phyloP scores from a whole-genome alignment of 2,888 invertebrate genomes.

The Tenthredo distinguenda region DNA sequence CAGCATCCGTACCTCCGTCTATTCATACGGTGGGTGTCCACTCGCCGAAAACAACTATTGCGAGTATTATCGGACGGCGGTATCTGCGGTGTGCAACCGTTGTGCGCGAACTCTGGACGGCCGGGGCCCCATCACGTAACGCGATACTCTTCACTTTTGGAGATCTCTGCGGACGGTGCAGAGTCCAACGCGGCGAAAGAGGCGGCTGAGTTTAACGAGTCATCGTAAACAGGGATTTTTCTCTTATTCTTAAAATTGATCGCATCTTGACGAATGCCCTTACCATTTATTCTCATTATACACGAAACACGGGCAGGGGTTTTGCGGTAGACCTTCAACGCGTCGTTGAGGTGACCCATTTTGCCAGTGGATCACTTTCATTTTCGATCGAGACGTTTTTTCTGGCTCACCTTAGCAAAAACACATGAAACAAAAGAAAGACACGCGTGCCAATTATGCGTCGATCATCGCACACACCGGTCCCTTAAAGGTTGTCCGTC shows the following conservation, averaged over 20 bases:
- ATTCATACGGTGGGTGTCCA: conserved; percentile 27
- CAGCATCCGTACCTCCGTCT: conserved; percentile 32
- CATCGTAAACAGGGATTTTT: neutral
- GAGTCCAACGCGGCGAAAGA: neutral
- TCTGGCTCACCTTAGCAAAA: conserved; percentile 2
- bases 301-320: neutral
- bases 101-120: conserved; percentile 23
- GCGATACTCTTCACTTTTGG: conserved; percentile 39
- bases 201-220: neutral
- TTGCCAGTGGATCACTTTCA: conserved; percentile 36
- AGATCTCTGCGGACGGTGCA: neutral
- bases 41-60: conserved; percentile 13
- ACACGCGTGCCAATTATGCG: conserved; percentile 4
- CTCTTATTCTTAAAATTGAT: neutral
- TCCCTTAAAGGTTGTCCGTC: conserved; percentile 25
- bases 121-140: conserved; percentile 27
- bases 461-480: neutral
- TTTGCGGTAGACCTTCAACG: conserved; percentile 46
- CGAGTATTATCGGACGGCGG: conserved; percentile 8
- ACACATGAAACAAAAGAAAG: conserved; percentile 24
- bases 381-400: conserved; percentile 39
- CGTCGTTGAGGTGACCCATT: conserved; percentile 40
- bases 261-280: conserved; percentile 18
- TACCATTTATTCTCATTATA: neutral
- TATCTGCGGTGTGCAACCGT: conserved; percentile 5